phyloP scores from a whole-genome alignment of 2,113 vertebrate genomes.

The Rhipidura dahli region DNA sequence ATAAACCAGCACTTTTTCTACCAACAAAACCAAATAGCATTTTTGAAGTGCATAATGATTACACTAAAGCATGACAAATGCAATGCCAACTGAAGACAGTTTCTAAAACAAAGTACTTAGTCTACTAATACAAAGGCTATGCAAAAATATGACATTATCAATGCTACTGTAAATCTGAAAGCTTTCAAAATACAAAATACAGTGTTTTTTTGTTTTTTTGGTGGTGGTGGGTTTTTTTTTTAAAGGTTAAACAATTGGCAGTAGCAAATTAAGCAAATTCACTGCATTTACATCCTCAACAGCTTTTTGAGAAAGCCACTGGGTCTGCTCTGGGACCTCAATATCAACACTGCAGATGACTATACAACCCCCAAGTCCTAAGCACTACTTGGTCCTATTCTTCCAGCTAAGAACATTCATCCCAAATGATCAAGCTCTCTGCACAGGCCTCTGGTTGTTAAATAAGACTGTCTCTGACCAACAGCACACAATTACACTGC shows the following conservation, averaged over 20 bases:
- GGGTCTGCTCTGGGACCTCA: background rate
- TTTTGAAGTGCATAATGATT: conserved; percentile 12
- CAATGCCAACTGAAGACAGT: background rate
- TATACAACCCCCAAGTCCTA: background rate
- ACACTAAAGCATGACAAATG: conserved; percentile 16
- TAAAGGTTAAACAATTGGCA: background rate
- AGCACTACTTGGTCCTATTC: background rate
- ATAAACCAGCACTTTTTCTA: conserved; percentile 34
- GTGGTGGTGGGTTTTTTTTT: background rate
- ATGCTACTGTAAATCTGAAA: background rate
- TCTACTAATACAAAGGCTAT: conserved; percentile 3
- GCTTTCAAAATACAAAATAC: conserved; percentile 23
- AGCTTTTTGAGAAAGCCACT: conserved; percentile 9
- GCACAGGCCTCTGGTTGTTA: background rate
- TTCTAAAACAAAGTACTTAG: background rate
- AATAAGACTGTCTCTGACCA: background rate
- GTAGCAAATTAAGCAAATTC: background rate
- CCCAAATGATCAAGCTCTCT: background rate
- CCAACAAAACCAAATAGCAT: background rate
- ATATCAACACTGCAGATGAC: background rate
- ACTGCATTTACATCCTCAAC: background rate
- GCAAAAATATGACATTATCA: conserved; percentile 2
- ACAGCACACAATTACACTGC: background rate
- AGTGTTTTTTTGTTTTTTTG: background rate
- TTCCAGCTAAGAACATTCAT: background rate